These are phyloP conservation scores for Anas platyrhynchos DNA, from an alignment of 2,113 vertebrate genomes.

Conservation along the genomic window DNA sequence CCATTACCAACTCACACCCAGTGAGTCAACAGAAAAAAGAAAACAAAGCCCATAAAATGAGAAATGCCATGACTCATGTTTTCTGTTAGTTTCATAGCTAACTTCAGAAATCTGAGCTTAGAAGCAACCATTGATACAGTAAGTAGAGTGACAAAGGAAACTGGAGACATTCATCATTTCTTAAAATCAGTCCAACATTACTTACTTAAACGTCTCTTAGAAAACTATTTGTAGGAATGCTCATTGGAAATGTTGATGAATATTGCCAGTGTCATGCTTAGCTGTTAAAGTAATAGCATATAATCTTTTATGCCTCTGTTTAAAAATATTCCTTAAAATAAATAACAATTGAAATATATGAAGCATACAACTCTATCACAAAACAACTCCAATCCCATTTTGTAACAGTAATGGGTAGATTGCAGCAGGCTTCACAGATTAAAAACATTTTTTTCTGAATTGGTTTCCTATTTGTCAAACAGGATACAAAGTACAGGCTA, in stretches of 20 bases:
- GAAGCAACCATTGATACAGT: background rate
- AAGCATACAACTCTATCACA: background rate
- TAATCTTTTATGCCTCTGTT: conserved; percentile 39
- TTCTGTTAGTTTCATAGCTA: background rate
- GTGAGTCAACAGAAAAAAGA: background rate
- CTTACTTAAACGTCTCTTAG: conserved; percentile 7
- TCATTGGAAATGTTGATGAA: conserved; percentile 12
- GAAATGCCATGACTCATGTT: background rate
- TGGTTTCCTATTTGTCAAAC: conserved; percentile 22
- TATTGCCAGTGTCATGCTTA: conserved; percentile 41
- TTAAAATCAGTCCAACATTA: background rate
- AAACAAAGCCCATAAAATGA: background rate
- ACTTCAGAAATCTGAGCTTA: conserved; percentile 16
- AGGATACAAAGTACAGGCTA: background rate
- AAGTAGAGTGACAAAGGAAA: conserved; percentile 8
- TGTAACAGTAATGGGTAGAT: conserved; percentile 7
- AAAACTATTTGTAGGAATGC: conserved; percentile 42
- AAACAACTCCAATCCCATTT: conserved; percentile 33
- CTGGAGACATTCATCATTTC: background rate
- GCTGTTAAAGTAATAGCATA: conserved; percentile 55
- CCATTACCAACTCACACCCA: background rate
- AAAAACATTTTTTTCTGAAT: conserved; percentile 27
- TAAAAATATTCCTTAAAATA: conserved; percentile 64
- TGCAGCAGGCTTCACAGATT: conserved; percentile 24
- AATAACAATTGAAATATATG: conserved; percentile 61